Evolutionary conservation across 2,888 invertebrate species (phyloP).

Genomic region (Sepiola atlantica): DNA sequence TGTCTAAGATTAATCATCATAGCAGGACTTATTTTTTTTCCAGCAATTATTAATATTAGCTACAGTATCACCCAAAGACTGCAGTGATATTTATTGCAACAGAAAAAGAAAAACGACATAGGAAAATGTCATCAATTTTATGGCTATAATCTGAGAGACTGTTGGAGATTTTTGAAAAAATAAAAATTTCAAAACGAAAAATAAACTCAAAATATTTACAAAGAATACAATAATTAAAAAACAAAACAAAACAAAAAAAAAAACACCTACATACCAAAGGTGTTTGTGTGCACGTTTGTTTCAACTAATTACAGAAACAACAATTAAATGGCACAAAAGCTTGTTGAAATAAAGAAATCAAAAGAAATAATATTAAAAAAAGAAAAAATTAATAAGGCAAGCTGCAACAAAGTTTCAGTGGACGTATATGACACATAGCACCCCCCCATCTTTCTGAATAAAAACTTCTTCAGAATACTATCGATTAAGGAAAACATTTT

Average conservation of each 20-base stretch:
- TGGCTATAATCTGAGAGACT: background rate
- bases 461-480: too few species aligned
- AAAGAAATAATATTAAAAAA: background rate
- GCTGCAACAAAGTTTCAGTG: background rate
- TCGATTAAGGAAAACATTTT: too few species aligned
- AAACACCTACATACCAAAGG: slow-evolving; percentile 9
- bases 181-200: background rate
- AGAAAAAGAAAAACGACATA: background rate
- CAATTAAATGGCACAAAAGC: background rate
- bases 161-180: background rate
- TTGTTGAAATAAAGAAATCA: background rate
- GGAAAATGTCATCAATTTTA: background rate
- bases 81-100: background rate
- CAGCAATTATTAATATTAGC: too few species aligned
- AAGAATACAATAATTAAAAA: background rate
- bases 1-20: too few species aligned
- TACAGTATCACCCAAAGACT: too few species aligned
- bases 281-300: background rate
- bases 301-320: background rate
- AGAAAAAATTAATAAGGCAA: background rate
- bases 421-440: too few species aligned
- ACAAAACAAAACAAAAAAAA: background rate
- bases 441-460: too few species aligned
- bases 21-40: too few species aligned
- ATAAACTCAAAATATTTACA: too few species aligned